Evolutionary conservation across 2,113 vertebrate species (phyloP), one percentile per base, ranked within the genome.

Genomic region (Sporophila hypoxantha): DNA sequence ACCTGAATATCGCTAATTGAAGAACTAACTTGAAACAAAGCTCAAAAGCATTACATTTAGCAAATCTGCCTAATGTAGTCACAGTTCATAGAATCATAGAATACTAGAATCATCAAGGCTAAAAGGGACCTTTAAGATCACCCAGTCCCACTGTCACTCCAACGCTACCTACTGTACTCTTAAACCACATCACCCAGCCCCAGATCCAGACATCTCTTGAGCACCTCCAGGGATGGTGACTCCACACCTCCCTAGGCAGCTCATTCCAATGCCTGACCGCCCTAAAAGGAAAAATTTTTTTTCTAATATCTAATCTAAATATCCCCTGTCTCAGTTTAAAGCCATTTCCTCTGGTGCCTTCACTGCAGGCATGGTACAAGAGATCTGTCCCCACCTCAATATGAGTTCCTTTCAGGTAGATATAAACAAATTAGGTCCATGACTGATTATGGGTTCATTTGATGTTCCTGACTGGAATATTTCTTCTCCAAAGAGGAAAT

Each of bases 261-360:
- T 29, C 30, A n/a, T 44, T 59, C 37, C 44, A 52, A 6, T 14
- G 19, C 8, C 36, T 66, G n/a, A 37, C 8, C 29, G 52, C 5
- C 1, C 1, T 20, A n/a, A 64, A 12, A 37, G 3, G 2, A 22
- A 25, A 41, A n/a, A n/a, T n/a, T 16, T 23, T 12, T 1, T 17
- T 36, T 7, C 6, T 36, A 14, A 29, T 29, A 14, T 23, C 10
- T 21, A 19, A 37, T 44, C 8, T 44, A 12, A 50, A 47, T 55
- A 17, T 41, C 14, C 21, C 3, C 21, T 49, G 14, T 49, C 41
- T 70, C 65, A 49, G 3, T 1, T 59, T 52, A 44, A 59, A 19
- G 52, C 6, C 29, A 10, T 59, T 34, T 79, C 4, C 27, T 50
- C 59, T 66, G n/a, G 5, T 44, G 5, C 8, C 6, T 32, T 66